Percentiles rank a stretch among this genome's conserved stretches.
Evolutionary conservation across 2,113 vertebrate genomes (phyloP).

Genomic region (Eubucco bourcierii): DNA sequence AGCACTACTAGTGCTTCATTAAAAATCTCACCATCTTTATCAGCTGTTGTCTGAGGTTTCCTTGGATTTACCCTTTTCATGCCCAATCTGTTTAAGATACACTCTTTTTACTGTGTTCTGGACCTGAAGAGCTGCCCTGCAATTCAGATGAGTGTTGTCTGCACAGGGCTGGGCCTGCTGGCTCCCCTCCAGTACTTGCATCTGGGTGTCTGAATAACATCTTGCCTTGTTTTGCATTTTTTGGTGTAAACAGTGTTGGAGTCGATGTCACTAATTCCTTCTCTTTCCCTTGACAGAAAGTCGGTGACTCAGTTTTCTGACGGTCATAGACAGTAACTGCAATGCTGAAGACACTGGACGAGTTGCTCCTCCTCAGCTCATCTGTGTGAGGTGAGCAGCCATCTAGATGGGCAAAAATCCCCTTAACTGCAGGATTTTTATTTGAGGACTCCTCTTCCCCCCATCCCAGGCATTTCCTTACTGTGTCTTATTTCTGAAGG

Average conservation of each 20-base stretch:
- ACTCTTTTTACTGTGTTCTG: neutral
- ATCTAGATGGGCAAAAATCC: neutral
- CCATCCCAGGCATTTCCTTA: fast-evolving
- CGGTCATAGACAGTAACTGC: neutral
- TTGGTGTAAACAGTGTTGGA: neutral
- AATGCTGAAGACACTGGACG: slow-evolving; percentile 37
- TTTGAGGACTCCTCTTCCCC: too few relatives aligned
- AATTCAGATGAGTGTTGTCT: neutral
- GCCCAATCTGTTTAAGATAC: neutral
- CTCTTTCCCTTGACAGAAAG: neutral
- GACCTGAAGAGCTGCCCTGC: neutral
- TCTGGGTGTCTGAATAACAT: neutral
- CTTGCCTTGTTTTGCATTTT: neutral
- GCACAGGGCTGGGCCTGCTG: fast-evolving
- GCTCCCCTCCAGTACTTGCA: neutral
- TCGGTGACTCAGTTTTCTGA: neutral
- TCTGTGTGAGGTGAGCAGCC: slow-evolving; percentile 54
- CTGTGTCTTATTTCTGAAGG: neutral
- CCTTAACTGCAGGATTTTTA: neutral
- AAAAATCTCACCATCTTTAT: neutral
- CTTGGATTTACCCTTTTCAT: neutral
- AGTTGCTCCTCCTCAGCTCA: slow-evolving; percentile 26
- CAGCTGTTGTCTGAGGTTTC: neutral
- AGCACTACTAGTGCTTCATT: neutral
- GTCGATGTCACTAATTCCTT: neutral